Conservation (phyloP, 2,888 invertebrate genomes). For the Diloba caeruleocephala region DNA sequence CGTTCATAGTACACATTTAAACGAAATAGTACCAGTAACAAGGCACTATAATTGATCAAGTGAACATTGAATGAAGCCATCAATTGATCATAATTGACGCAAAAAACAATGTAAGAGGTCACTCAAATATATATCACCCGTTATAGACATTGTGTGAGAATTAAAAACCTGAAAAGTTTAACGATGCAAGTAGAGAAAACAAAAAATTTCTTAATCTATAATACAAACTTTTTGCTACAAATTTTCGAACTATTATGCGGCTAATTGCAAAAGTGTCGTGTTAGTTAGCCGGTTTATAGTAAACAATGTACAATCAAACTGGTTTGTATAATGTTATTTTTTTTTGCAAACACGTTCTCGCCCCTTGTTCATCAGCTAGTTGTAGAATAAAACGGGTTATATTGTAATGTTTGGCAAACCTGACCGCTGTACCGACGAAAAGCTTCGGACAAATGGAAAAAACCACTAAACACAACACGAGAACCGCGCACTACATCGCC, state of each 20-base stretch:
- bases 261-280: slow-evolving; percentile 64
- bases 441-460: slow-evolving; percentile 71
- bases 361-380: slow-evolving; percentile 67
- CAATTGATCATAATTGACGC: slow-evolving; percentile 78
- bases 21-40: slow-evolving; percentile 54
- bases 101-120: slow-evolving; percentile 70
- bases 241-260: slow-evolving; percentile 68
- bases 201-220: slow-evolving; percentile 16
- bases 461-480: slow-evolving; percentile 59
- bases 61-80: slow-evolving; percentile 68
- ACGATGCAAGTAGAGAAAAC: slow-evolving; percentile 28
- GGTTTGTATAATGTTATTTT: slow-evolving; percentile 75
- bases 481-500: slow-evolving; percentile 61
- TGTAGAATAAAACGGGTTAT: slow-evolving; percentile 71
- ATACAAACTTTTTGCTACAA: slow-evolving; percentile 45
- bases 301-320: slow-evolving; percentile 74
- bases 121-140: slow-evolving; percentile 49
- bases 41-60: slow-evolving; percentile 66
- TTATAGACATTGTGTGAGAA: slow-evolving; percentile 49
- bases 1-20: slow-evolving; percentile 40
- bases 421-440: slow-evolving; percentile 64
- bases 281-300: slow-evolving; percentile 56
- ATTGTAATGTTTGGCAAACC: slow-evolving; percentile 73
- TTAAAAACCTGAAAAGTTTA: slow-evolving; percentile 49
- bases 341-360: slow-evolving; percentile 76